These are phyloP conservation scores for Sycophila sp. DNA, from an alignment of 1,140 invertebrate species.

Conservation along the genomic window DNA sequence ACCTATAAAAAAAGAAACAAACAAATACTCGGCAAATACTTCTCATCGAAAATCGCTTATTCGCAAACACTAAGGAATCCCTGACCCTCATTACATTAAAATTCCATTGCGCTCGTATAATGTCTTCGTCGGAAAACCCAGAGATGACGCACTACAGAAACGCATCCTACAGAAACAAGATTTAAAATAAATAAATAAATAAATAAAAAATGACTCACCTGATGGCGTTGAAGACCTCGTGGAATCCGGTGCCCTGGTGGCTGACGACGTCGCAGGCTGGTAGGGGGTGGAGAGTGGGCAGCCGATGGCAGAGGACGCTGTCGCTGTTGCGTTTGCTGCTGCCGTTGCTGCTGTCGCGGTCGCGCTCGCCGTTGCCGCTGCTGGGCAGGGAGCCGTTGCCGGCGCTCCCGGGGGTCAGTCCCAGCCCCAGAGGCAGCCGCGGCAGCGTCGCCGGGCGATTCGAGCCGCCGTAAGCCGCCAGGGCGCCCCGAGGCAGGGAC, in stretches of 20 bases:
- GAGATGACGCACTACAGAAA: too few relatives aligned
- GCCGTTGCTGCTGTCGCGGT: conserved; percentile 55
- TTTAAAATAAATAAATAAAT: too few relatives aligned
- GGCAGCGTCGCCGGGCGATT: conserved; percentile 63
- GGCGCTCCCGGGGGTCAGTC: conserved; percentile 43
- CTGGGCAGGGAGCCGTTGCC: conserved; percentile 50
- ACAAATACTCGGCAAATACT: too few relatives aligned
- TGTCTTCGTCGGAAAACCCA: too few relatives aligned
- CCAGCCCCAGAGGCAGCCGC: conserved; percentile 60
- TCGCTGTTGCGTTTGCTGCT: conserved; percentile 67
- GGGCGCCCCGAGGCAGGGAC: conserved; percentile 61
- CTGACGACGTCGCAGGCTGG: conserved; percentile 64
- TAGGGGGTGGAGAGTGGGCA: conserved; percentile 66
- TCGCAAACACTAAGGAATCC: too few relatives aligned
- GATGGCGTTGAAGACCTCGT: conserved; percentile 64
- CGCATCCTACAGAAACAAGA: too few relatives aligned
- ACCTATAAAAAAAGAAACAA: too few relatives aligned
- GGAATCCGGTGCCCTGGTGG: conserved; percentile 64
- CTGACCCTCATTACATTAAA: too few relatives aligned
- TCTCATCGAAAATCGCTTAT: too few relatives aligned
- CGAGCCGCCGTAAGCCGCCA: conserved; percentile 59
- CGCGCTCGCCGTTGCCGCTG: conserved; percentile 40
- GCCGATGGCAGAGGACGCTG: conserved; percentile 66
- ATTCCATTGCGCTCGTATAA: too few relatives aligned
- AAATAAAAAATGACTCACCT: too few relatives aligned